Conservation (phyloP, 2,888 invertebrate genomes). For the Dynastes grantii region DNA sequence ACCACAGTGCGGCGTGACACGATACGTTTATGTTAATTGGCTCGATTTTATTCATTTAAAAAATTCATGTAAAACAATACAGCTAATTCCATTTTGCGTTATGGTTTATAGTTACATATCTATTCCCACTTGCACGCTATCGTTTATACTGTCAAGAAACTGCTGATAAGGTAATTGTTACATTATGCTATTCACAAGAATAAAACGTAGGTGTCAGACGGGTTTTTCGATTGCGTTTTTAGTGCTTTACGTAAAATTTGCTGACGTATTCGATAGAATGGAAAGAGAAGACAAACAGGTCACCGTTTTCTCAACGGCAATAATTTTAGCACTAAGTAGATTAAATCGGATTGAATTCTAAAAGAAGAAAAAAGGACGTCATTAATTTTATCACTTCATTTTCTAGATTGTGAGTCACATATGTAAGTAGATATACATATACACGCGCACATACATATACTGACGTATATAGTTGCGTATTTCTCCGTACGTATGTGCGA, state of each 20-base stretch:
- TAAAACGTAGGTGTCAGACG: conserved; percentile 5
- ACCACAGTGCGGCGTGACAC: too few relatives aligned
- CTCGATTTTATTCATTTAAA: too few relatives aligned
- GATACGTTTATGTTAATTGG: too few relatives aligned
- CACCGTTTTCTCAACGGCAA: conserved; percentile 3
- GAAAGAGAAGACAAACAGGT: conserved; percentile 10
- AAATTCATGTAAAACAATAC: too few relatives aligned
- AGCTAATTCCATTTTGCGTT: too few relatives aligned
- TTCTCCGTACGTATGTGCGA: neutral
- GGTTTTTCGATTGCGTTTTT: conserved; percentile 3
- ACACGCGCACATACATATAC: neutral
- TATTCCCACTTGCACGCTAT: too few relatives aligned
- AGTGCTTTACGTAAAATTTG: conserved; percentile 9
- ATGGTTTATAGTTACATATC: too few relatives aligned
- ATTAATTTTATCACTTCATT: conserved; percentile 15
- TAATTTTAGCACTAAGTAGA: neutral
- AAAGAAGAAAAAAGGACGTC: neutral
- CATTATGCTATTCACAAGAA: neutral
- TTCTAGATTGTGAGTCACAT: conserved; percentile 10
- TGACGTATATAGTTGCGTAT: neutral
- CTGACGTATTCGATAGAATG: conserved; percentile 2
- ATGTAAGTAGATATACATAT: neutral
- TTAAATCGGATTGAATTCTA: conserved; percentile 9
- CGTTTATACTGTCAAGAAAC: too few relatives aligned
- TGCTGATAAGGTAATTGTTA: neutral